Base-by-base conservation (phyloP, 2,888 invertebrate species). In the Matsumyia berberina region DNA sequence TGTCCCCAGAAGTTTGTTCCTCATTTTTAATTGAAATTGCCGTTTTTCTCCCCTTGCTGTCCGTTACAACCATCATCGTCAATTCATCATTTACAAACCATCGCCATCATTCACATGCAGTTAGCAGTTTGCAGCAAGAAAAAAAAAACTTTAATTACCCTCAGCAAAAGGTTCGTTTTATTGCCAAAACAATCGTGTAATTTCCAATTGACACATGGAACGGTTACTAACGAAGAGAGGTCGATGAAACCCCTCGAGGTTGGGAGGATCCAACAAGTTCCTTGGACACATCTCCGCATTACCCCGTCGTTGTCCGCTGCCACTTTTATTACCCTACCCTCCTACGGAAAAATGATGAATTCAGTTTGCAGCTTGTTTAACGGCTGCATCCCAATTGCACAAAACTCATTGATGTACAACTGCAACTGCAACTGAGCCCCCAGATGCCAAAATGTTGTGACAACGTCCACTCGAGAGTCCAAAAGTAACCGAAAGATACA, bases 361-460 rank as follows among this genome's bases (percentile, higher is more conserved):
- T n/a, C 44, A 11, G 12, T 11, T n/a, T 67, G 82, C 83, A 78
- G 73, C 78, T 78, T 76, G 67, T 77, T 60, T 42, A 77, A 60
- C 76, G 76, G 76, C 76, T 77, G 83, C 83, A 79, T 49, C 37
- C 37, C 70, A 73, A 82, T 57, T 57, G 53, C 49, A 69, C 55
- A 62, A 24, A 24, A 79, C 42, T 55, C 33, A 35, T 51, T n/a
- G 37, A 66, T 53, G 57, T 37, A 24, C 24, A 74, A 51, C n/a
- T 58, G 39, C 29, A 69, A 81, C 42, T 83, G 60, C 39, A 58
- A 44, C 53, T 42, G 66, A 24, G 24, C 46, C 9, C 37, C 9
- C 62, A 73, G 78, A 79, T 83, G 83, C 83, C 83, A 67, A 83
- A 73, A 73, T 74, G 44, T 83, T 83, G 78, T 83, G 83, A 83